Percentiles rank a stretch among this genome's conserved stretches.
Evolutionary conservation across 2,888 invertebrate species (phyloP).

Genomic region (Balanococcus diminutus): DNA sequence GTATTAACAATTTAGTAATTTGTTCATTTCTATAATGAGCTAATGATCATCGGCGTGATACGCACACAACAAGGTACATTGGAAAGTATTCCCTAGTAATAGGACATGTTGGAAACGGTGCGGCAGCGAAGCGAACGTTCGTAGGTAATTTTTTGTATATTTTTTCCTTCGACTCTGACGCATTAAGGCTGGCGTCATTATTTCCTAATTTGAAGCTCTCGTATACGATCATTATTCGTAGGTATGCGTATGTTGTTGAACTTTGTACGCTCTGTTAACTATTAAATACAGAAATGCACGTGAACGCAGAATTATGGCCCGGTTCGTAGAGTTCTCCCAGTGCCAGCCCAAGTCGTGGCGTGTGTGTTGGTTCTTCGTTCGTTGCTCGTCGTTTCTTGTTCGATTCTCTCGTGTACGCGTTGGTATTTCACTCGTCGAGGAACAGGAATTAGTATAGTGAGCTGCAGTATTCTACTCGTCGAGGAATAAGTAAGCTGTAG

Average conservation of each 20-base stretch:
- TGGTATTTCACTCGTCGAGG: no score
- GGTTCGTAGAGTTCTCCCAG: neutral
- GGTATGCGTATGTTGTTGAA: constrained; percentile 15
- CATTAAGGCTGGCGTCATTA: constrained; percentile 4
- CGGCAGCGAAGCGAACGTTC: neutral
- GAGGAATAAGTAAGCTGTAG: neutral
- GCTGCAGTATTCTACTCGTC: neutral
- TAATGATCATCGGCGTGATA: neutral
- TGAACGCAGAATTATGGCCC: neutral
- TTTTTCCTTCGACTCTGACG: neutral
- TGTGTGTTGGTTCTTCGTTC: neutral
- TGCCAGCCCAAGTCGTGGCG: neutral
- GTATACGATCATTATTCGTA: constrained; percentile 4
- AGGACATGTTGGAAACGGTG: neutral
- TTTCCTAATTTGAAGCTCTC: constrained; percentile 2
- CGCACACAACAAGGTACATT: neutral
- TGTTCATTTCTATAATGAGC: neutral
- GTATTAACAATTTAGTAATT: neutral
- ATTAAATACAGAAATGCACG: constrained; percentile 10
- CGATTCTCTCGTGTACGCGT: neutral
- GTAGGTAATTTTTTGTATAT: neutral
- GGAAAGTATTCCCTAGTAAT: neutral
- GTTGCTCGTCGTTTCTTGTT: neutral
- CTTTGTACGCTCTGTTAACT: constrained; percentile 14
- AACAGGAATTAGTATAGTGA: no score